Evolutionary conservation across 2,113 vertebrate species (phyloP).

Genomic region (Poeciliopsis occidentalis): DNA sequence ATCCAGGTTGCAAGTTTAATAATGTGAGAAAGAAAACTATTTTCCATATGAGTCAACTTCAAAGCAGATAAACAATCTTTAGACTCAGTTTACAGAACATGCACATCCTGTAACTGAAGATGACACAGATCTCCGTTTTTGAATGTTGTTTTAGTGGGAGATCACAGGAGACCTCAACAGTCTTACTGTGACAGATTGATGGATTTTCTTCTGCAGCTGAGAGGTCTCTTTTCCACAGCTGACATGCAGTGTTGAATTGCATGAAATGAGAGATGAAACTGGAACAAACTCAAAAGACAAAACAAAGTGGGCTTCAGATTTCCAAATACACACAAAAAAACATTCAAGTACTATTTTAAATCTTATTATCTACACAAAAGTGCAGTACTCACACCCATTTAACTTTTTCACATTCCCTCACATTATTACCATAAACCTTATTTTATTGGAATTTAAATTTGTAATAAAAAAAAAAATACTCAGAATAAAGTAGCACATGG

Average conservation of each 20-base stretch:
- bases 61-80: neutral
- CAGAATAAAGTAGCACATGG: no score
- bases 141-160: constrained; percentile 1
- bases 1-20: no score
- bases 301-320: neutral
- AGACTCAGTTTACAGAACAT: neutral
- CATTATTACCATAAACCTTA: no score
- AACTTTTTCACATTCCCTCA: no score
- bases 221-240: constrained; percentile 25
- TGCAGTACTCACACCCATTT: no score
- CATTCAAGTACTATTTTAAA: no score
- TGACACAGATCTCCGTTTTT: neutral
- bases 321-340: no score
- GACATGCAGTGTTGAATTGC: neutral
- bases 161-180: constrained; percentile 1
- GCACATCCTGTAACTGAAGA: neutral
- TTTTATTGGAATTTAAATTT: no score
- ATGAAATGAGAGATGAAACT: constrained; percentile 11
- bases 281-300: neutral
- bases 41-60: neutral
- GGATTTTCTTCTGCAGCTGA: constrained; percentile 33
- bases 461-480: no score
- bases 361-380: no score
- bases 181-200: constrained; percentile 45
- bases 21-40: neutral